These are phyloP conservation scores for Sorex fumeus DNA, from an alignment of 2,113 vertebrate genomes.

Conservation along the genomic window DNA sequence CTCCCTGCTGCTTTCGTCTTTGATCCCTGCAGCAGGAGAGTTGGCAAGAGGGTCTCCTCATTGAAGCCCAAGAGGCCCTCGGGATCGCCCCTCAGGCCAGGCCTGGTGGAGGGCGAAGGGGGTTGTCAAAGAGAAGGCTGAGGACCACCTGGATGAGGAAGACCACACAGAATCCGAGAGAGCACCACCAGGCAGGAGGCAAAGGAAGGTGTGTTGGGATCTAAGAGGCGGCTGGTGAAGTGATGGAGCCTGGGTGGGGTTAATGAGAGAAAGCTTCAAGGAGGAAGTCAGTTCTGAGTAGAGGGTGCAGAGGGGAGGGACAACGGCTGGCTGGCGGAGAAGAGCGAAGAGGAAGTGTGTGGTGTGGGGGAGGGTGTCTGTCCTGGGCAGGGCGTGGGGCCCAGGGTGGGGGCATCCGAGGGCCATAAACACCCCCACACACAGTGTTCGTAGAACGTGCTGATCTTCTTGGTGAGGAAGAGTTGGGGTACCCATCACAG, in stretches of 20 bases:
- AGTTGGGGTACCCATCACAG: not conserved
- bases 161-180: not conserved
- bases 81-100: not conserved
- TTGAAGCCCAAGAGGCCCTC: not conserved
- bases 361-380: not conserved
- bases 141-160: not conserved
- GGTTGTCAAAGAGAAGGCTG: not conserved
- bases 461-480: slow-evolving; percentile 16
- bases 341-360: slow-evolving; percentile 80
- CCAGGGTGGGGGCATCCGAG: too few relatives aligned
- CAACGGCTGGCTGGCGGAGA: slow-evolving; percentile 48
- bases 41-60: too few relatives aligned
- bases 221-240: slow-evolving; percentile 57
- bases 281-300: slow-evolving; percentile 81
- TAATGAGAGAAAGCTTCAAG: slow-evolving; percentile 73
- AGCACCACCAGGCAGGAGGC: too few relatives aligned
- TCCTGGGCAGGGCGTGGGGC: slow-evolving; percentile 39
- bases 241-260: slow-evolving; percentile 79
- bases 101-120: not conserved
- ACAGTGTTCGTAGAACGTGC: not conserved
- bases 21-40: not conserved
- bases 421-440: not conserved
- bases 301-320: slow-evolving; percentile 76
- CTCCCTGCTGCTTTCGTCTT: not conserved
- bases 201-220: not conserved